A percentile compares a stretch with the other conserved stretches of the same genome.
Evolutionary conservation across 2,797 vertebrate genomes (phyloP).

Genomic region (Eurystomus glaucurus): DNA sequence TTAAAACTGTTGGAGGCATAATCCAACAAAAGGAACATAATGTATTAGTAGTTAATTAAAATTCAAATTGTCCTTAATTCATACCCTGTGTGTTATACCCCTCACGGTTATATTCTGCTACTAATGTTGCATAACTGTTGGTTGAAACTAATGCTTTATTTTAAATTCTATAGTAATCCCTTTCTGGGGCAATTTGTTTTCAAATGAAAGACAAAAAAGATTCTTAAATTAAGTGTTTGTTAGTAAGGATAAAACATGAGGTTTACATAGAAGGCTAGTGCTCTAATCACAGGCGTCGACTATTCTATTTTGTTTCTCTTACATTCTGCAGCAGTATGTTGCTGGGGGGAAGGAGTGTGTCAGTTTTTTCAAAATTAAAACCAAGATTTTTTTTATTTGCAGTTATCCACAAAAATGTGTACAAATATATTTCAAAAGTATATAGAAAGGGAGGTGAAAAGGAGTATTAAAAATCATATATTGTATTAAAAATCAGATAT

Average conservation of each 20-base stretch:
- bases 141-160: constrained; percentile 18
- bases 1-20: constrained; percentile 44
- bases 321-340: background rate
- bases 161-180: background rate
- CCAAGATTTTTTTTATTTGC: fast-evolving
- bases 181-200: constrained; percentile 30
- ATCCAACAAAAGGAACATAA: constrained; percentile 27
- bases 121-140: constrained; percentile 12
- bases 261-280: background rate
- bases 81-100: constrained; percentile 6
- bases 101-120: constrained; percentile 16
- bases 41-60: constrained; percentile 52
- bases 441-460: background rate
- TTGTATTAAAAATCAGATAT: background rate
- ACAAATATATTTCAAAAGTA: background rate
- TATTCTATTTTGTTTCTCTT: background rate
- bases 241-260: constrained; percentile 3
- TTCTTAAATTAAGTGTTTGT: constrained; percentile 2
- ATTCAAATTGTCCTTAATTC: constrained; percentile 58
- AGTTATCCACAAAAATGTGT: background rate
- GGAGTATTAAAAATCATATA: background rate
- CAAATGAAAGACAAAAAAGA: background rate
- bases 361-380: background rate
- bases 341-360: background rate
- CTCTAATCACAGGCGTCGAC: background rate